A percentile compares a stretch with the other conserved stretches of the same genome.
phyloP scores from a whole-genome alignment of 2,888 invertebrate species.

The Dysmachus trigonus region DNA sequence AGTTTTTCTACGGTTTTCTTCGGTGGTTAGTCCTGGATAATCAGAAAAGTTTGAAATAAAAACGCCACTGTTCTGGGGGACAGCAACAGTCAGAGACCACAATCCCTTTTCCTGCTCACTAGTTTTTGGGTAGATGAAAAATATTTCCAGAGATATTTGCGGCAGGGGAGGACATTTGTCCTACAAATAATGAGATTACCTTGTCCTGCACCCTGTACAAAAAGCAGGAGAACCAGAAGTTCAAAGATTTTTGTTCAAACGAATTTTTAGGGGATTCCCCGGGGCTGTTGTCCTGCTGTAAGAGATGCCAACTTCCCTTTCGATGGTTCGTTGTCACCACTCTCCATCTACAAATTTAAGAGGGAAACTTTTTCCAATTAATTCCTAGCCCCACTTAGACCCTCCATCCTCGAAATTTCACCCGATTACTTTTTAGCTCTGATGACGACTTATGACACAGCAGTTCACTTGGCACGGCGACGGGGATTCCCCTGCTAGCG shows the following conservation, averaged over 20 bases:
- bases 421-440: not conserved
- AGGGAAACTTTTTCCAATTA: not conserved
- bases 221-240: not conserved
- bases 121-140: not conserved
- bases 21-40: not conserved
- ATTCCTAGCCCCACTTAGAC: not conserved
- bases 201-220: not conserved
- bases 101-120: not conserved
- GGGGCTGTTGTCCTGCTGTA: not conserved
- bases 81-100: not conserved
- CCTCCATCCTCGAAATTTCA: not conserved
- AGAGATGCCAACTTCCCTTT: not conserved
- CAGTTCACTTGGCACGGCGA: slow-evolving; percentile 44
- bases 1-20: not conserved
- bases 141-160: not conserved
- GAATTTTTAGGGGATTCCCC: not conserved
- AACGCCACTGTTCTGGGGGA: not conserved
- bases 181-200: not conserved
- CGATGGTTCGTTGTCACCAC: not conserved
- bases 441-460: slow-evolving; percentile 46
- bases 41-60: not conserved
- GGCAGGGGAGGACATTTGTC: not conserved
- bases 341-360: not conserved
- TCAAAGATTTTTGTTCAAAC: not conserved
- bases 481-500: not conserved